phyloP scores from a whole-genome alignment of 2,113 vertebrate species.

The Microcebus ravelobensis region DNA sequence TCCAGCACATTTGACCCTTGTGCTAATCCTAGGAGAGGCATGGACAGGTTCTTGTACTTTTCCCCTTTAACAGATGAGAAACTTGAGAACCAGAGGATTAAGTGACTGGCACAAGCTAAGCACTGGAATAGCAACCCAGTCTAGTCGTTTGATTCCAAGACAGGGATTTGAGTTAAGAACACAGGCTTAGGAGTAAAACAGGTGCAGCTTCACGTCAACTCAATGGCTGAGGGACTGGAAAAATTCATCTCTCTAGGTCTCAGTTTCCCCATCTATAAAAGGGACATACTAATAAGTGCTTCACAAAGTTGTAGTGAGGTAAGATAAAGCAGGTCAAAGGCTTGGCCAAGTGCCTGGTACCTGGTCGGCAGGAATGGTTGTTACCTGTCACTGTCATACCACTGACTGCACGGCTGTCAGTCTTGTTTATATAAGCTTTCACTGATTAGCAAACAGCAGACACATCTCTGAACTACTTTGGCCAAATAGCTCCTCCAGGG shows the following conservation, averaged over 20 bases:
- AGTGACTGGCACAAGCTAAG: not conserved
- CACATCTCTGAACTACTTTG: not conserved
- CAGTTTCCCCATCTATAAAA: not conserved
- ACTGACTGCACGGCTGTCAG: not conserved
- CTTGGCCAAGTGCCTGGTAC: not conserved
- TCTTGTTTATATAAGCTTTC: not conserved
- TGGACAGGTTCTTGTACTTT: not conserved
- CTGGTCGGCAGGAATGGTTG: not conserved
- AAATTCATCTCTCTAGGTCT: not conserved
- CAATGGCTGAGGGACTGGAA: not conserved
- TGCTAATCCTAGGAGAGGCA: not conserved
- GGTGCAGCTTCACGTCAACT: not conserved
- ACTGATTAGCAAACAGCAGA: not conserved
- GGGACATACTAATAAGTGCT: not conserved
- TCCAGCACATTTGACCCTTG: not conserved
- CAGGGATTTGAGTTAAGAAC: not conserved
- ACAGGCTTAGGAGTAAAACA: slow-evolving; percentile 30
- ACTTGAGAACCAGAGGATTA: not conserved
- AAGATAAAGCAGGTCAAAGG: not conserved
- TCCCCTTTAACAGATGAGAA: not conserved
- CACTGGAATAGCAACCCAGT: not conserved
- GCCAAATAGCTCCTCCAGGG: not conserved
- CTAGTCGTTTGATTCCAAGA: not conserved
- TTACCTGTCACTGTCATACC: not conserved
- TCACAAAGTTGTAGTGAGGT: not conserved